Conservation (phyloP, 2,113 vertebrate genomes). For the Istiophorus platypterus region DNA sequence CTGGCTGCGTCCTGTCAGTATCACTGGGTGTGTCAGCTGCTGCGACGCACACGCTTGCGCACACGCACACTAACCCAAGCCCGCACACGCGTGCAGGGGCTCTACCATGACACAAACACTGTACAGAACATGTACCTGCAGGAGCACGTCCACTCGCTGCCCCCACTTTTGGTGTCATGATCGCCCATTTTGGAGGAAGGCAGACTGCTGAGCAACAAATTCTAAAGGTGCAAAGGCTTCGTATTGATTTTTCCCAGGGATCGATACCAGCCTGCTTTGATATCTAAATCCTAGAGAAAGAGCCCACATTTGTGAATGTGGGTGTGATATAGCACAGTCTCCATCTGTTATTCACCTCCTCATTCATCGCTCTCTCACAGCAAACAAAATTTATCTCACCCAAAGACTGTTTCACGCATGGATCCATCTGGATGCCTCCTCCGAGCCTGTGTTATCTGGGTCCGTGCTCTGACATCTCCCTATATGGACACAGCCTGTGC, state of each 20-base stretch:
- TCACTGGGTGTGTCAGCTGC: conserved; percentile 79
- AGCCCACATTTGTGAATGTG: conserved; percentile 57
- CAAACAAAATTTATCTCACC: conserved; percentile 57
- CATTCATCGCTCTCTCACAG: conserved; percentile 40
- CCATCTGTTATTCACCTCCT: conserved; percentile 49
- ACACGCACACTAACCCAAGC: conserved; percentile 24
- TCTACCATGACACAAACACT: no score
- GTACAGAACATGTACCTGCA: background rate
- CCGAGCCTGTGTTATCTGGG: conserved; percentile 54
- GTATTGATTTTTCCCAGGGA: conserved; percentile 74
- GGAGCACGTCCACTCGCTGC: conserved; percentile 13
- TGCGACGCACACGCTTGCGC: conserved; percentile 50
- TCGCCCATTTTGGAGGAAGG: conserved; percentile 70
- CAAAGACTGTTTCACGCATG: conserved; percentile 62
- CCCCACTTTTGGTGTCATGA: conserved; percentile 54
- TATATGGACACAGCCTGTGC: conserved; percentile 35
- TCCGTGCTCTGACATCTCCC: conserved; percentile 60
- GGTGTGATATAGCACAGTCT: conserved; percentile 60
- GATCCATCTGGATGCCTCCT: conserved; percentile 57
- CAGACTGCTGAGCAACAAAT: conserved; percentile 76
- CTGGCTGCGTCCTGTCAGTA: conserved; percentile 71
- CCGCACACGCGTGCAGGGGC: no score
- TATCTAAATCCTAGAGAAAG: conserved; percentile 76
- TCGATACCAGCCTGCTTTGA: conserved; percentile 80
- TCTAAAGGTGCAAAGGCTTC: conserved; percentile 74